Conservation (phyloP, 1,140 invertebrate species). For the Eciton burchellii region DNA sequence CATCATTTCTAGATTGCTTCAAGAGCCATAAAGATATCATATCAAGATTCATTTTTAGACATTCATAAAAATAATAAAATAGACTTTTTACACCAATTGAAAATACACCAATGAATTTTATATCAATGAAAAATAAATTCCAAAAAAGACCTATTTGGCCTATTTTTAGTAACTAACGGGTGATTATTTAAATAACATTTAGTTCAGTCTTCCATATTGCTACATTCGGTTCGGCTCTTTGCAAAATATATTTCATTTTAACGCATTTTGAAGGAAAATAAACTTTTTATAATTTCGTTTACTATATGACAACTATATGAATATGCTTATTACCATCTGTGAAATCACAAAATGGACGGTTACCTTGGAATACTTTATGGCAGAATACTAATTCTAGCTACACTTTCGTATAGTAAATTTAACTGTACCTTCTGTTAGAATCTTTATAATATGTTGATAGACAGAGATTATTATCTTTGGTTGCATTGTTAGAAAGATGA, state of each 20-base stretch:
- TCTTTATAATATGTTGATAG: constrained; percentile 10
- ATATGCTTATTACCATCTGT: constrained; percentile 29
- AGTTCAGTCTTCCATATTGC: constrained; percentile 64
- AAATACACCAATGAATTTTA: too few relatives aligned
- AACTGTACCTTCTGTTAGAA: constrained; percentile 52
- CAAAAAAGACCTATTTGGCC: constrained; percentile 30
- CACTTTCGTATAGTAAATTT: constrained; percentile 20
- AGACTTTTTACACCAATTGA: not conserved
- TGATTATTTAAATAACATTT: constrained; percentile 38
- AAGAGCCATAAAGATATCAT: not conserved
- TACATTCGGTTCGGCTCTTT: constrained; percentile 13
- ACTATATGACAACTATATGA: constrained; percentile 41
- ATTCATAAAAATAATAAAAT: constrained; percentile 47
- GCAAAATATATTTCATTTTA: constrained; percentile 34
- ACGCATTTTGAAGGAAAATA: constrained; percentile 32
- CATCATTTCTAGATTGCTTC: constrained; percentile 14
- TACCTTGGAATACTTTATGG: constrained; percentile 66
- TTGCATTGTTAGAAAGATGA: constrained; percentile 41
- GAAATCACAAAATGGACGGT: constrained; percentile 66
- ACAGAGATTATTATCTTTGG: constrained; percentile 32
- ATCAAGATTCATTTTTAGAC: constrained; percentile 17
- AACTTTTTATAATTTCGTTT: constrained; percentile 40
- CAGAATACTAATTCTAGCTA: constrained; percentile 47
- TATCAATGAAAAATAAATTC: not conserved
- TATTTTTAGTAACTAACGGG: constrained; percentile 34